These are phyloP conservation scores for Crotalus helleri DNA, from an alignment of 2,113 vertebrate genomes.

Conservation along the genomic window DNA sequence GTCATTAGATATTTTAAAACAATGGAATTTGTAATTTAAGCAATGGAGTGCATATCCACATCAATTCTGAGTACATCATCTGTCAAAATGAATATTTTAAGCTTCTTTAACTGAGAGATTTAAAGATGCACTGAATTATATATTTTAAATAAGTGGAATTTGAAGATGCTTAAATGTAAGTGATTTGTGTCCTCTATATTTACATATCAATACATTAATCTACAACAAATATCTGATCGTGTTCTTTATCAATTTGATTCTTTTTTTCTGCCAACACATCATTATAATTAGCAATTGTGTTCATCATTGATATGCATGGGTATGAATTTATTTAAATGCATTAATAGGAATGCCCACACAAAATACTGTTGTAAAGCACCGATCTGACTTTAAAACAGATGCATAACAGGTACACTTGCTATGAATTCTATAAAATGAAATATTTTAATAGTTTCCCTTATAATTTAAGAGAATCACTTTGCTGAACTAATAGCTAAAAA, in stretches of 20 bases:
- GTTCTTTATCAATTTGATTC: background rate
- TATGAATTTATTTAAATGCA: background rate
- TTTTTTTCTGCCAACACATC: background rate
- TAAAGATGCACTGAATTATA: background rate
- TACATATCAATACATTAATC: background rate
- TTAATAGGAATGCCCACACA: background rate
- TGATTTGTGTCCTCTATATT: background rate
- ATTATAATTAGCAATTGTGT: background rate
- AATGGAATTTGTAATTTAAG: background rate
- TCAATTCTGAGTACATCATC: background rate
- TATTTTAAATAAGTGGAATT: background rate
- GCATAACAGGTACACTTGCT: background rate
- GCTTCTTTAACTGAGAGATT: background rate
- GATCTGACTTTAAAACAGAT: background rate
- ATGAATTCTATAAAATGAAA: background rate
- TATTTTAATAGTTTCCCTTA: background rate
- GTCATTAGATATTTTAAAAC: background rate
- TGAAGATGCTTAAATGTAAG: background rate
- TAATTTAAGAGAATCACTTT: slow-evolving; percentile 7
- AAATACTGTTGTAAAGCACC: background rate
- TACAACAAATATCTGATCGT: background rate
- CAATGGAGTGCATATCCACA: background rate
- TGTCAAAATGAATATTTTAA: background rate
- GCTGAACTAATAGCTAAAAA: slow-evolving; percentile 2
- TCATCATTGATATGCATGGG: background rate